Percentiles rank a stretch among this genome's conserved stretches.
Conservation (phyloP, 1,140 invertebrate genomes). For the Episyrphus balteatus region DNA sequence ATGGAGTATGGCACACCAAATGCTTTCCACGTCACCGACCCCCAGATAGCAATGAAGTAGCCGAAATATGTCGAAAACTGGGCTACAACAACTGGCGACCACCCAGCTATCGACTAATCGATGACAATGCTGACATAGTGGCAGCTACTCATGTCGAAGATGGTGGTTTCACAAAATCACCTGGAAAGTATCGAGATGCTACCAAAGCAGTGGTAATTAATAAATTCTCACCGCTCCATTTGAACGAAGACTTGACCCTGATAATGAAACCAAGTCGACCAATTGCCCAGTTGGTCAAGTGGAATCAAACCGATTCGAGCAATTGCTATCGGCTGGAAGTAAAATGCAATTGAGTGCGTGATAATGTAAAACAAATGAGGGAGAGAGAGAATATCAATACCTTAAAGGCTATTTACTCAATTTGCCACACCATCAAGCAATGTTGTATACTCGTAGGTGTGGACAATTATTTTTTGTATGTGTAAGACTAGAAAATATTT, state of each 20-base stretch:
- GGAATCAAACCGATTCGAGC: constrained; percentile 27
- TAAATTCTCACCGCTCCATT: constrained; percentile 28
- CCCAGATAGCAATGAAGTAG: constrained; percentile 28
- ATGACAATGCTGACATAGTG: constrained; percentile 21
- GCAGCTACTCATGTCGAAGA: constrained; percentile 17
- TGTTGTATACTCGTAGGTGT: too few species aligned
- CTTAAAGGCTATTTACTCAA: too few species aligned
- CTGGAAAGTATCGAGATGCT: constrained; percentile 22
- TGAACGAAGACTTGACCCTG: constrained; percentile 26
- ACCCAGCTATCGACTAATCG: constrained; percentile 28
- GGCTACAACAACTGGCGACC: constrained; percentile 29
- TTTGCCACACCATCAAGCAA: too few species aligned
- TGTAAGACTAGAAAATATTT: too few species aligned
- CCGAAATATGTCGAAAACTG: constrained; percentile 36
- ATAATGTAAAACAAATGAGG: too few species aligned
- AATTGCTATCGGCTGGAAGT: constrained; percentile 26
- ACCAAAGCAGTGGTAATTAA: constrained; percentile 28
- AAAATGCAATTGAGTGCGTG: neutral
- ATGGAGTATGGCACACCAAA: constrained; percentile 48
- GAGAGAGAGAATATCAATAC: too few species aligned
- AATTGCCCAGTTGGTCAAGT: constrained; percentile 27
- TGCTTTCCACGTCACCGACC: constrained; percentile 40
- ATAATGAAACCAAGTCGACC: constrained; percentile 32
- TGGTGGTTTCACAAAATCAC: constrained; percentile 18
- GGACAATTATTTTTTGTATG: too few species aligned